These are phyloP conservation scores for Philereme vetulata DNA, from an alignment of 2,888 invertebrate genomes.

Conservation along the genomic window DNA sequence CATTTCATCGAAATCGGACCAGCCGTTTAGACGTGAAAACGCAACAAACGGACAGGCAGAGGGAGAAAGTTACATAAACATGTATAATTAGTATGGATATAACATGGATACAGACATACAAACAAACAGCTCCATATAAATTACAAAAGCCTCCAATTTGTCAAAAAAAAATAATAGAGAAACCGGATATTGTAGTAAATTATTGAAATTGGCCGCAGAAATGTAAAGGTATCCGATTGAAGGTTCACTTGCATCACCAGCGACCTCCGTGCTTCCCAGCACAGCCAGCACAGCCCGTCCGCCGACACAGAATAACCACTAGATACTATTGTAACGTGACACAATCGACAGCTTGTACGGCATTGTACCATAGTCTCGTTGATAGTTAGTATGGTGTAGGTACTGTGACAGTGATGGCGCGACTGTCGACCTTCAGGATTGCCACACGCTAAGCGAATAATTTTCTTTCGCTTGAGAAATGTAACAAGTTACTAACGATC, in stretches of 20 bases:
- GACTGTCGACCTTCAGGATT: constrained; percentile 18
- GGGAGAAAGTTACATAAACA: too few relatives aligned
- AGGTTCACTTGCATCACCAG: constrained; percentile 25
- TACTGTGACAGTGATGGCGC: not conserved
- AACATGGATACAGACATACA: too few relatives aligned
- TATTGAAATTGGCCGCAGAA: constrained; percentile 24
- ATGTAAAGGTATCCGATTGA: constrained; percentile 18
- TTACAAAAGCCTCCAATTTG: too few relatives aligned
- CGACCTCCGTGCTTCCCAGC: constrained; percentile 50
- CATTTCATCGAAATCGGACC: too few relatives aligned
- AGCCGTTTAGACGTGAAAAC: too few relatives aligned
- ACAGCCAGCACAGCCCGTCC: not conserved
- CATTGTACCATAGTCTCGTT: not conserved
- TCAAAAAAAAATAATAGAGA: not conserved
- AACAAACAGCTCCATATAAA: too few relatives aligned
- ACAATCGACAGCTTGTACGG: constrained; percentile 13
- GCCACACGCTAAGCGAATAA: constrained; percentile 5
- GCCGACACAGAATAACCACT: not conserved
- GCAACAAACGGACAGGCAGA: too few relatives aligned
- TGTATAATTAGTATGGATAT: too few relatives aligned
- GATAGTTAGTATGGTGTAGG: constrained; percentile 5
- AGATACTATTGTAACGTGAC: too few relatives aligned
- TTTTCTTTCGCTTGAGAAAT: constrained; percentile 17
- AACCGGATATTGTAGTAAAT: constrained; percentile 5
- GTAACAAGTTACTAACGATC: constrained; percentile 1